A percentile compares a stretch with the other conserved stretches of the same genome.
phyloP scores from a whole-genome alignment of 2,113 vertebrate genomes.

The Rhagologus leucostigma region DNA sequence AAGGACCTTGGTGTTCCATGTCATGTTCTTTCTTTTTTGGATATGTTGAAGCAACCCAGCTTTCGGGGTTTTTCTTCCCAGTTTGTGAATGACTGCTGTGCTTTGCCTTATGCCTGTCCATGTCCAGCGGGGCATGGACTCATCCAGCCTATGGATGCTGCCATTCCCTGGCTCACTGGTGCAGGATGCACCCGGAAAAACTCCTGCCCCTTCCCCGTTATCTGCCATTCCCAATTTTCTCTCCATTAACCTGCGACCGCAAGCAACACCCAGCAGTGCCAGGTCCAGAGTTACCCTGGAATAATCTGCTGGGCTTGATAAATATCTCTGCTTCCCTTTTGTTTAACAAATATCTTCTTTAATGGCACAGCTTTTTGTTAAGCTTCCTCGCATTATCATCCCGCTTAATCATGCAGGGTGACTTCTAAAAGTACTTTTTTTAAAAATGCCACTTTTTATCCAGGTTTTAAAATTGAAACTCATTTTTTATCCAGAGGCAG shows the following conservation, averaged over 20 bases:
- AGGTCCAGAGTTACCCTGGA: not conserved
- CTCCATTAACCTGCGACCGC: fast-evolving
- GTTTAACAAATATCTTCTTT: conserved; percentile 35
- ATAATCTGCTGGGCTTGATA: not conserved
- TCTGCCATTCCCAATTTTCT: not conserved
- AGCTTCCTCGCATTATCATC: not conserved
- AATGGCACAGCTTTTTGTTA: not conserved
- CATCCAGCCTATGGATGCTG: not conserved
- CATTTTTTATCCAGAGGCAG: conserved; percentile 57
- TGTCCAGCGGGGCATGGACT: fast-evolving
- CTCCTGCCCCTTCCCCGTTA: not conserved
- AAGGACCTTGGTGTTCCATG: not conserved
- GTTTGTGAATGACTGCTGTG: not conserved
- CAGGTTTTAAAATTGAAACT: conserved; percentile 62
- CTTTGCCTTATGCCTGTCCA: fast-evolving
- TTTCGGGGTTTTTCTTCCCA: fast-evolving
- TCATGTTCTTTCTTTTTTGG: not conserved
- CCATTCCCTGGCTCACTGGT: fast-evolving
- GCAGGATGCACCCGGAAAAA: not conserved
- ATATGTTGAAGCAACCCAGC: not conserved
- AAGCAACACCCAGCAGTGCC: not conserved
- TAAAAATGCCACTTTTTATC: conserved; percentile 39
- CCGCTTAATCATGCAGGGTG: not conserved
- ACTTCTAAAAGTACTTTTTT: conserved; percentile 40
- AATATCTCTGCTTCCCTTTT: not conserved